A percentile compares a stretch with the other conserved stretches of the same genome.
phyloP scores from a whole-genome alignment of 2,113 vertebrate species.

The Prunella fulvescens region DNA sequence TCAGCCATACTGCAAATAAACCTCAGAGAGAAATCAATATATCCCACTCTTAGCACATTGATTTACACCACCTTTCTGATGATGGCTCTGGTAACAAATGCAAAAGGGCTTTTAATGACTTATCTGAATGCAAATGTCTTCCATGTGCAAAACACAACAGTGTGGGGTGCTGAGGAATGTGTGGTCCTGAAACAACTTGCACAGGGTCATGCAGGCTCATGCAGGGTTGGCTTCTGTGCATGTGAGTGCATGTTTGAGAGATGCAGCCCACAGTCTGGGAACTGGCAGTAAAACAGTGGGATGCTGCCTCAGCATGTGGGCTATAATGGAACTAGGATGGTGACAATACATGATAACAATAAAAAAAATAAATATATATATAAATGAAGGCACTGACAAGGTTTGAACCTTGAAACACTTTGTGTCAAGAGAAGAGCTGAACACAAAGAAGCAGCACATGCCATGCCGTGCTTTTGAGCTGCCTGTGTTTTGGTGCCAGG shows the following conservation, averaged over 20 bases:
- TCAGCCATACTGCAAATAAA: conserved; percentile 10
- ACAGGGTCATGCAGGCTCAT: fast-evolving
- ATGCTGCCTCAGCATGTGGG: not conserved
- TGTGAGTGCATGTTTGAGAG: not conserved
- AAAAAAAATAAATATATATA: not conserved
- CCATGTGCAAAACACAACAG: not conserved
- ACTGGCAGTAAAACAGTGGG: not conserved
- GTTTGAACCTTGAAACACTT: not conserved
- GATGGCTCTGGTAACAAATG: not conserved
- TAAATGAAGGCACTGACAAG: not conserved
- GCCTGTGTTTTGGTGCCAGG: not conserved
- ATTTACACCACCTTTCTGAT: not conserved
- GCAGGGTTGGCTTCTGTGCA: not conserved
- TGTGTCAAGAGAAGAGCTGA: not conserved
- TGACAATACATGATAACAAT: not conserved
- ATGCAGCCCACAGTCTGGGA: not conserved
- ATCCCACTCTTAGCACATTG: not conserved
- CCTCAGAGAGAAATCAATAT: conserved; percentile 19
- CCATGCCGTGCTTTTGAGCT: not conserved
- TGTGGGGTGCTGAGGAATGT: not conserved
- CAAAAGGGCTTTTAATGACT: not conserved
- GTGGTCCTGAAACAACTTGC: not conserved
- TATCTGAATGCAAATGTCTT: not conserved
- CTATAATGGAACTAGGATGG: not conserved
- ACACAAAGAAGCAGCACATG: not conserved